Evolutionary conservation across 2,888 invertebrate genomes (phyloP), one percentile per base, ranked within the genome.

Genomic region (Plemyria rubiginata): DNA sequence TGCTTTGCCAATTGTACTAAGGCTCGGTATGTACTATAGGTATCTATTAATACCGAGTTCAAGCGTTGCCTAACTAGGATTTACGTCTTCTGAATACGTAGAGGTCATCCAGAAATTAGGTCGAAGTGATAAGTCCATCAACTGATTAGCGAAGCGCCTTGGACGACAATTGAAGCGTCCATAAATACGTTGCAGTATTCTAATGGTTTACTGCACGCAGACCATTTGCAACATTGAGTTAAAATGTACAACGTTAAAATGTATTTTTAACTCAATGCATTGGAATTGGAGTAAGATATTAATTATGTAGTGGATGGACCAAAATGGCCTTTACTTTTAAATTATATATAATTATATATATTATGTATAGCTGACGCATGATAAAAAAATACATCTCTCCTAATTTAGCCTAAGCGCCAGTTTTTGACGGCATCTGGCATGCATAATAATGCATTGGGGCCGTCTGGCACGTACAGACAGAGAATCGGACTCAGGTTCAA

Each of bases 401-500:
- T 50, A 56, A 41, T 48, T 46, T 53, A 22, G 46, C 8, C 8
- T 48, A 9, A 40, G n/a, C 46, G 13, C 51, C 15, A 45, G n/a
- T 40, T 29, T 50, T 54, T 50, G 48, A 53, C 16, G 55, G 60
- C 55, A 51, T 54, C 43, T 36, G 43, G 53, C 38, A 38, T 60
- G 54, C 54, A 55, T 54, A 49, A 43, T 48, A 57, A 55, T 11
- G 46, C 55, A 54, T 67, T 22, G 55, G 50, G 15, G 50, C 46
- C 52, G 48, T 59, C 49, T 50, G 55, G 54, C 56, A 72, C 58
- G 64, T 68, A 76, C 67, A 75, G 72, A 79, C 78, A 74, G 73
- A 59, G 57, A 49, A 36, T 75, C 79, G 81, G 78, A 79, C 81
- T 79, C 78, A 84, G 85, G 88, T 88, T 90, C 88, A 90, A 86